Evolutionary conservation across 1,140 invertebrate species (phyloP).

Genomic region (Thalassaphorura encarpata): DNA sequence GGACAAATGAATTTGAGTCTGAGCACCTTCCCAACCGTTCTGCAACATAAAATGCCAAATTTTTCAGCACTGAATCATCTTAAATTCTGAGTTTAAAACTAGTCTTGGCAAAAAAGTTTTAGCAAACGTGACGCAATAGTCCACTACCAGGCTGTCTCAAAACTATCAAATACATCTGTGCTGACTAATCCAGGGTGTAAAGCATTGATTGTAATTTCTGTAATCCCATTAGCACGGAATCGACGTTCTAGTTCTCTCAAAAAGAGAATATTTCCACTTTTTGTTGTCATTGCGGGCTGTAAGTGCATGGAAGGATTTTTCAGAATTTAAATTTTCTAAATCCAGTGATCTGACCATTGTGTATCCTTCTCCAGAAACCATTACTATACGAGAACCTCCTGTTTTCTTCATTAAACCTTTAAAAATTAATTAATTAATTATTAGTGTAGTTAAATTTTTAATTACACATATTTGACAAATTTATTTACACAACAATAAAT

Average conservation of each 20-base stretch:
- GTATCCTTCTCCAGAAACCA: constrained; percentile 74
- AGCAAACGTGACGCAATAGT: background rate
- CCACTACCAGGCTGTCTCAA: background rate
- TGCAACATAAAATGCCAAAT: too few relatives aligned
- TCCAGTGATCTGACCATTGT: constrained; percentile 55
- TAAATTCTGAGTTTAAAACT: too few relatives aligned
- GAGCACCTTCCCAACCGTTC: too few relatives aligned
- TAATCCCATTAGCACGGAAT: constrained; percentile 40
- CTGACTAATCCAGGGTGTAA: constrained; percentile 13
- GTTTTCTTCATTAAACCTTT: constrained; percentile 71
- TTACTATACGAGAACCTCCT: constrained; percentile 60
- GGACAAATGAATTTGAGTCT: constrained; percentile 37
- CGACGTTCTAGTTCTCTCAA: constrained; percentile 64
- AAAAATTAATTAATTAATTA: background rate
- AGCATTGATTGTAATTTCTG: constrained; percentile 7
- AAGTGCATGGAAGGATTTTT: constrained; percentile 49
- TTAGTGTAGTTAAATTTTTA: too few relatives aligned
- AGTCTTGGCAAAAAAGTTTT: background rate
- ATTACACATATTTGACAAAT: too few relatives aligned
- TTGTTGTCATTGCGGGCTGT: constrained; percentile 71
- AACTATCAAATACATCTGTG: constrained; percentile 4
- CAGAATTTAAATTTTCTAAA: constrained; percentile 63
- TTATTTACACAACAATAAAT: constrained; percentile 40
- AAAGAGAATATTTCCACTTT: constrained; percentile 79
- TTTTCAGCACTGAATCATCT: too few relatives aligned